Percentiles rank a stretch among this genome's conserved stretches.
Conservation (phyloP, 2,797 vertebrate species). For the Lepilemur septentrionalis region DNA sequence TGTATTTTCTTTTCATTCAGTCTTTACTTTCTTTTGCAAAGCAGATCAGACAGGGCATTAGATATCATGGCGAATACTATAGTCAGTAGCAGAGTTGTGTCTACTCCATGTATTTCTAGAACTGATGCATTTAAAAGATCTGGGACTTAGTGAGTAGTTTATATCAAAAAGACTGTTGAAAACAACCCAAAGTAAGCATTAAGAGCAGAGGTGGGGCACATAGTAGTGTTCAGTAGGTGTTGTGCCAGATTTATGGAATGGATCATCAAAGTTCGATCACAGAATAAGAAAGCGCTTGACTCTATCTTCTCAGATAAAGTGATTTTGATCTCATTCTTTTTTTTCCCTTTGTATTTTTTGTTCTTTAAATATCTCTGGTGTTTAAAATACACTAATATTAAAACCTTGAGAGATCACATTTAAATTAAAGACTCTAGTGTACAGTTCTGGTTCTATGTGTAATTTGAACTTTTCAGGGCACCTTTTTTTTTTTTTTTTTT, state of each 20-base stretch:
- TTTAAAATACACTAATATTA: neutral
- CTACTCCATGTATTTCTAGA: neutral
- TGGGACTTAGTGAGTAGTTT: neutral
- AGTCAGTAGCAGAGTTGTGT: neutral
- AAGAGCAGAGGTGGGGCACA: neutral
- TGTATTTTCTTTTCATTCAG: neutral
- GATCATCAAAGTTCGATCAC: neutral
- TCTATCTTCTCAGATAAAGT: neutral
- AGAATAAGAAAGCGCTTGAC: neutral
- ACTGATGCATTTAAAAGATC: neutral
- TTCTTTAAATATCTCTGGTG: neutral
- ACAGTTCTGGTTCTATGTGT: neutral
- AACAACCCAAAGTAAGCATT: neutral
- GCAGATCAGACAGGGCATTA: neutral
- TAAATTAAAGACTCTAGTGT: neutral
- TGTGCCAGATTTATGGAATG: neutral
- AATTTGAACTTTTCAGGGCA: neutral
- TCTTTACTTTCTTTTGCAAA: slow-evolving; percentile 1
- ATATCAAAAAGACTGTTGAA: neutral
- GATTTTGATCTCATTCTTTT: neutral
- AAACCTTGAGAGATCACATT: neutral
- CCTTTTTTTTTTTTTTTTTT: too few species aligned
- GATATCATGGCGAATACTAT: neutral
- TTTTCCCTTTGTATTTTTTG: neutral
- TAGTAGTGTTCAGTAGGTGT: neutral